Evolutionary conservation across 23 tunicate species (phyloP), one percentile per base, ranked within the genome.

Genomic region (Aplidium turbinatum): DNA sequence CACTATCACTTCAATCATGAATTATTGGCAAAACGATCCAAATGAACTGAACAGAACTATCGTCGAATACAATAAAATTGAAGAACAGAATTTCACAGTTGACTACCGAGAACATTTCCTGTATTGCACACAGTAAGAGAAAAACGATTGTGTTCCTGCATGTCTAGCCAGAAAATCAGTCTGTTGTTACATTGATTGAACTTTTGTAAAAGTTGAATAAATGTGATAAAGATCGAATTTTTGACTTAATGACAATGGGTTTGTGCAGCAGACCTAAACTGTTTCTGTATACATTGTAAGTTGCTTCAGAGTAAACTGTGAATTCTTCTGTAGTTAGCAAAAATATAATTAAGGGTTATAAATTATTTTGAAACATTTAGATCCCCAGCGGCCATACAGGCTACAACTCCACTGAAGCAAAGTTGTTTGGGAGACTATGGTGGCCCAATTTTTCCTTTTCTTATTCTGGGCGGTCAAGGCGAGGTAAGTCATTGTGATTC

Each of bases 381-480:
- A 87, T 78, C 99, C 28, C 99, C 99, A 0, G 83, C 89, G 13
- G 52, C 96, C 11, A 19, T 95, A 5, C 87, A 83, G 35, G 95
- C 88, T 48, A 95, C 95, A 5, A 88, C 86, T 19, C 80, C 84
- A 13, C 55, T 95, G 46, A 68, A 67, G 39, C 91, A 88, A 50
- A 77, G 63, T 36, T 88, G 96, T 55, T 63, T 79, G 79, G 93
- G 89, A 13, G 99, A 95, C 63, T 95, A 50, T 38, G 99, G 99
- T 6, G 95, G 96, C 3, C 99, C 99, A 13, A 71, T 95, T n/a
- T 94, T 95, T 28, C 99, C 99, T 16, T 95, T 57, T 75, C 68
- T 95, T 1, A 96, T 92, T 28, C 60, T 95, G 31, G 99, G 99
- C 29, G 99, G 99, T 18, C 87, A 78, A 20, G 91, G 57, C 55